Percentiles rank a stretch among this genome's conserved stretches.
Evolutionary conservation across 1,140 invertebrate species (phyloP).

Genomic region (Aphelenchoides fujianensis): DNA sequence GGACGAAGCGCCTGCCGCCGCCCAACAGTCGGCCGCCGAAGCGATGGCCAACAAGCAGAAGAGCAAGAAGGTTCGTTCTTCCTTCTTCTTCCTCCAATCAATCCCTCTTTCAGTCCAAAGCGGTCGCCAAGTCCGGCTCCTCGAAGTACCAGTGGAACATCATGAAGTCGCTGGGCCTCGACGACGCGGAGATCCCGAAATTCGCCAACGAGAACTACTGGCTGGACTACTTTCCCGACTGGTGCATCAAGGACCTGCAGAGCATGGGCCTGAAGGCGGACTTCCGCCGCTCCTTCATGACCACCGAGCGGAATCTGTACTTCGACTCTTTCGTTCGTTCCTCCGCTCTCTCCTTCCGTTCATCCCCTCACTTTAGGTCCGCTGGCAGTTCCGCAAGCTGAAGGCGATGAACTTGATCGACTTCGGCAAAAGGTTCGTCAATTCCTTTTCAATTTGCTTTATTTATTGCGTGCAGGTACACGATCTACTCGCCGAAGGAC

Average conservation of each 20-base stretch:
- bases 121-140: constrained; percentile 81
- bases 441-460: no score
- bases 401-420: constrained; percentile 82
- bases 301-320: constrained; percentile 94
- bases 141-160: constrained; percentile 98
- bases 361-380: no score
- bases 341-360: no score
- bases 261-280: constrained; percentile 87
- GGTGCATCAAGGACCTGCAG: constrained; percentile 79
- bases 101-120: constrained; percentile 72
- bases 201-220: constrained; percentile 89
- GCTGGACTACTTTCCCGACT: constrained; percentile 91
- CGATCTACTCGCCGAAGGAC: constrained; percentile 92
- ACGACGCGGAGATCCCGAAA: constrained; percentile 82
- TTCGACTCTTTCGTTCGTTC: constrained; percentile 96
- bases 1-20: no score
- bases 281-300: constrained; percentile 94
- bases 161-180: constrained; percentile 85
- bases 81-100: no score
- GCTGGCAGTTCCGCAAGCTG: constrained; percentile 91
- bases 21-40: constrained; percentile 65
- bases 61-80: constrained; percentile 85
- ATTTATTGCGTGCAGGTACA: constrained; percentile 72
- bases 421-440: constrained; percentile 80
- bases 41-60: constrained; percentile 87